Base-by-base conservation (phyloP, 1,140 invertebrate genomes). In the Drosophila mojavensis region DNA sequence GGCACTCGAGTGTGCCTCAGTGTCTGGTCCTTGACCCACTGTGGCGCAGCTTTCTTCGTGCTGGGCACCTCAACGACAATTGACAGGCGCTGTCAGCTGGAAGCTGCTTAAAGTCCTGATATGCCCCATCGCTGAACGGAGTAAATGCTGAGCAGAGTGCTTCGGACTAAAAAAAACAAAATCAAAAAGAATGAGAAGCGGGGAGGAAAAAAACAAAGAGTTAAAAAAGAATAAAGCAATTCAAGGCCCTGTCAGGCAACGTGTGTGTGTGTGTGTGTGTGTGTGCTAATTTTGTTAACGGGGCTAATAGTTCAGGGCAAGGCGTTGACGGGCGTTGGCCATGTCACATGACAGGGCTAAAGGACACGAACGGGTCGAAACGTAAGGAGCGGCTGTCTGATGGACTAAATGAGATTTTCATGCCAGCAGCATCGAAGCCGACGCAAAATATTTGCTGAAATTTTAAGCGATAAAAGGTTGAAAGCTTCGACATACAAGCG, bases 381-480 rank as follows among this genome's bases (percentile, higher is more conserved):
- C 7, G 24, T 24, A 48, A 43, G 20, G 47, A 33, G 41, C 30
- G 48, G 24, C 56, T 64, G 61, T 51, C 53, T 71, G 54, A 65
- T 47, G 20, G 45, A 39, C 66, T 63, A 78, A 78, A 78, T 70
- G 78, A 75, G 75, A 80, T 70, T 80, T 78, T 80, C 75, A 70
- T 75, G 63, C 48, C 64, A 65, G 28, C 70, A 45, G 48, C 59
- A 41, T 50, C 28, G 45, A 56, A 62, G 55, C 55, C 72, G 63
- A 78, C 69, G 45, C 59, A 78, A 81, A 69, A 85, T 79, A 74
- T 85, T 85, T 85, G 74, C 81, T 66, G 51, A 65, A 85, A 86
- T 81, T 86, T 78, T 69, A 69, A 86, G 79, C 76, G 85, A 70
- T 85, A 76, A 86, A 85, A 86, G 82, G 79, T 76, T 85, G 71